Conservation (phyloP, 2,113 vertebrate species). For the Apteryx mantelli region DNA sequence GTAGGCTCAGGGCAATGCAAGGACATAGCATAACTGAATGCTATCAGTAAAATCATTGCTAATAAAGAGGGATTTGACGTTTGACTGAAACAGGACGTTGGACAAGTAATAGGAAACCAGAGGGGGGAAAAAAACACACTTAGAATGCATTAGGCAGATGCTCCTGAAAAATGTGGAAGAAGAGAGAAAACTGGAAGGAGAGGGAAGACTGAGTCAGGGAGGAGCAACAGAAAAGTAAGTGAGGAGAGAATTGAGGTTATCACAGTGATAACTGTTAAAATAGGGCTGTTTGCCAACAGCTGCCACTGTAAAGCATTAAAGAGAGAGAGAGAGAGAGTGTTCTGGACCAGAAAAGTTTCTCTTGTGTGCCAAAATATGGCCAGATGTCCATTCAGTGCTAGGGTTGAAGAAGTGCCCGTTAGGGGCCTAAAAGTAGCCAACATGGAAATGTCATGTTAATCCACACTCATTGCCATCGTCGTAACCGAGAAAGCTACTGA, state of each 20-base stretch:
- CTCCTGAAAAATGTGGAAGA: background rate
- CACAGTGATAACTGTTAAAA: background rate
- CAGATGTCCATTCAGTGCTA: background rate
- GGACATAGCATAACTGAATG: background rate
- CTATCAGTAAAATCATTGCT: background rate
- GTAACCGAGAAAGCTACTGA: background rate
- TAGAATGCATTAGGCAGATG: background rate
- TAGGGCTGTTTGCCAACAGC: background rate
- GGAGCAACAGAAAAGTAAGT: background rate
- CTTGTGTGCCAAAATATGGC: fast-evolving
- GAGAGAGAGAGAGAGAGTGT: background rate
- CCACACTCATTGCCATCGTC: background rate
- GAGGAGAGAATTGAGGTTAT: background rate
- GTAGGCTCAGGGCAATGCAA: background rate
- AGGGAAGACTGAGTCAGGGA: background rate
- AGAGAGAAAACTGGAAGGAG: background rate
- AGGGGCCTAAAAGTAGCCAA: background rate
- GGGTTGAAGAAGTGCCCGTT: background rate
- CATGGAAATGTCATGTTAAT: fast-evolving
- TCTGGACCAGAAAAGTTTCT: background rate
- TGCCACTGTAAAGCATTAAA: no score
- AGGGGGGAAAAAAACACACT: background rate
- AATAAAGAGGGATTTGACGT: background rate
- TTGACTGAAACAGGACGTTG: background rate
- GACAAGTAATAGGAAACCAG: background rate